Evolutionary conservation across 1,140 invertebrate species (phyloP).

Genomic region (Steinernema feltiae): DNA sequence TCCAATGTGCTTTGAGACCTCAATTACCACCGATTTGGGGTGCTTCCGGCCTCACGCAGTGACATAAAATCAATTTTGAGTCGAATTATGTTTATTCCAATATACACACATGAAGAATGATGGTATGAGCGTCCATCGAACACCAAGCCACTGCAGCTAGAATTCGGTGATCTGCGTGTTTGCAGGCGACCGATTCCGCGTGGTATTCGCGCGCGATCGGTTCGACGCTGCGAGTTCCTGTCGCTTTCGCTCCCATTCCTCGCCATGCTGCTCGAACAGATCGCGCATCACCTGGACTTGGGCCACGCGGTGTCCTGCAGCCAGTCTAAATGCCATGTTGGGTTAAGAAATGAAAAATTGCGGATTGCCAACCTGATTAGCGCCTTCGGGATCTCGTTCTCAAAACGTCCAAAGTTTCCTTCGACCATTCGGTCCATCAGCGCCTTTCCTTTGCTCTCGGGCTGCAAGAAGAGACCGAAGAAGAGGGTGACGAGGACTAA

Average conservation of each 20-base stretch:
- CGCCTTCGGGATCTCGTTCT: slow-evolving; percentile 47
- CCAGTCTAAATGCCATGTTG: slow-evolving; percentile 22
- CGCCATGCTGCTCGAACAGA: slow-evolving; percentile 4
- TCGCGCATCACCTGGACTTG: slow-evolving; percentile 26
- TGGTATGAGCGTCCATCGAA: not conserved
- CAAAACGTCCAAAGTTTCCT: slow-evolving; percentile 45
- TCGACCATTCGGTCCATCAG: slow-evolving; percentile 54
- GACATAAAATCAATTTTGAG: too few relatives aligned
- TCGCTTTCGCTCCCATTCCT: slow-evolving; percentile 4
- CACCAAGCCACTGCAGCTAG: not conserved
- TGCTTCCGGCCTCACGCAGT: too few relatives aligned
- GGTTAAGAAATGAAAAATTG: not conserved
- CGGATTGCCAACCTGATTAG: slow-evolving; percentile 37
- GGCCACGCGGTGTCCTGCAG: slow-evolving; percentile 35
- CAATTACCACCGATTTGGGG: too few relatives aligned
- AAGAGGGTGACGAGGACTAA: slow-evolving; percentile 47
- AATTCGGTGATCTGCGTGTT: not conserved
- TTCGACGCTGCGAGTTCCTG: not conserved
- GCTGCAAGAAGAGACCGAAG: slow-evolving; percentile 48
- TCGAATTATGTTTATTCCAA: not conserved
- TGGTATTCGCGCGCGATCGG: not conserved
- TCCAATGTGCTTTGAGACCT: too few relatives aligned
- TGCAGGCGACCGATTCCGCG: not conserved
- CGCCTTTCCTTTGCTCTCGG: slow-evolving; percentile 55
- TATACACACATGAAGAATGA: not conserved